A percentile compares a stretch with the other conserved stretches of the same genome.
Evolutionary conservation across 2,113 vertebrate genomes (phyloP).

Genomic region (Guaruba guarouba): DNA sequence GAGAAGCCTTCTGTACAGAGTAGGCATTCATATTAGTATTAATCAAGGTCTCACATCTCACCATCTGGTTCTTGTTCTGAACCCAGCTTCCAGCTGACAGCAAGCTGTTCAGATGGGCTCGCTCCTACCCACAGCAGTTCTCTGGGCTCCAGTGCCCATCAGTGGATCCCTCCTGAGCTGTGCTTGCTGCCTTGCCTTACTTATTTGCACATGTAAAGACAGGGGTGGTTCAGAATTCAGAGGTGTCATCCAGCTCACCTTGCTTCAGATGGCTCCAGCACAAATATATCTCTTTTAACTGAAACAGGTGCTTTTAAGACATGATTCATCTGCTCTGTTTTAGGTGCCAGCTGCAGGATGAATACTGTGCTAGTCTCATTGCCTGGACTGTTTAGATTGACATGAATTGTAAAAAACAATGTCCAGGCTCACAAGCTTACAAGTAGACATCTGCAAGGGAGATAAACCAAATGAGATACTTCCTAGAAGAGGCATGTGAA

Average conservation of each 20-base stretch:
- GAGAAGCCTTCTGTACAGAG: background rate
- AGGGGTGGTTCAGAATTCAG: background rate
- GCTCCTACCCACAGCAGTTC: background rate
- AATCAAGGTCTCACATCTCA: background rate
- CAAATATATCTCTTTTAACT: background rate
- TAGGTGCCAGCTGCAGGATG: background rate
- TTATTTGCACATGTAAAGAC: background rate
- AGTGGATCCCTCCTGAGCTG: background rate
- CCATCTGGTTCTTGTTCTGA: background rate
- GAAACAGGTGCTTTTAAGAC: background rate
- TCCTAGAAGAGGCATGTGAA: background rate
- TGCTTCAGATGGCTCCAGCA: background rate
- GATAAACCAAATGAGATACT: background rate
- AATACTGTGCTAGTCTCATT: background rate
- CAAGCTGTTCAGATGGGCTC: background rate
- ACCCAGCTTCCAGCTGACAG: constrained; percentile 1
- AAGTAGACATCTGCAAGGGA: background rate
- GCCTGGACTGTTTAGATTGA: background rate
- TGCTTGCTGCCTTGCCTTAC: background rate
- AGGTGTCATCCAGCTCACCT: background rate
- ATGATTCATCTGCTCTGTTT: background rate
- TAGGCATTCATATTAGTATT: background rate
- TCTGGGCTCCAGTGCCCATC: background rate
- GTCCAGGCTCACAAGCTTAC: background rate
- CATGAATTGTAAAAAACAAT: background rate